phyloP scores from a whole-genome alignment of 64 coral and sea anemone genomes.

The Pachyseris speciosa region DNA sequence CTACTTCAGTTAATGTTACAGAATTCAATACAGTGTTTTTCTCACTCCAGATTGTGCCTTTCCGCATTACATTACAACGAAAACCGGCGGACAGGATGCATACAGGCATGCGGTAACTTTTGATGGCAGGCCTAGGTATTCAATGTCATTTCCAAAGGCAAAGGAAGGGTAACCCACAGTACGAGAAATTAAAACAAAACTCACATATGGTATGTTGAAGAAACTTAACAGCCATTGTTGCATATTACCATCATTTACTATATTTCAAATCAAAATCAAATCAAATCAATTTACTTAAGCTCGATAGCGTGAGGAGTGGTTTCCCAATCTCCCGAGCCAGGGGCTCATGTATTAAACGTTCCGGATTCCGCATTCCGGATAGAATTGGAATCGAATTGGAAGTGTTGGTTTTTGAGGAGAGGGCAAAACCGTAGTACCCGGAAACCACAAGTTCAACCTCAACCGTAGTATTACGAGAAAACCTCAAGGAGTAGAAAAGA shows the following conservation, averaged over 20 bases:
- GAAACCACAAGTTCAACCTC: no score
- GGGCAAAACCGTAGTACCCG: no score
- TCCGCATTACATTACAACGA: slow-evolving; percentile 56
- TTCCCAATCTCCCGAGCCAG: no score
- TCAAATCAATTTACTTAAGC: no score
- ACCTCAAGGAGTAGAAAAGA: no score
- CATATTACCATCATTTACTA: neutral
- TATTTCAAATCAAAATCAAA: no score
- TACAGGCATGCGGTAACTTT: slow-evolving; percentile 45
- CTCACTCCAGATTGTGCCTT: slow-evolving; percentile 24
- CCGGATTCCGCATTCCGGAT: no score
- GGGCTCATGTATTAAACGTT: no score
- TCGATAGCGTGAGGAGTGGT: no score
- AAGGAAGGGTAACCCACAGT: slow-evolving; percentile 24
- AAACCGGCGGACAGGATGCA: slow-evolving; percentile 64
- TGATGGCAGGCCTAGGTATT: slow-evolving; percentile 41
- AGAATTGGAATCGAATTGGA: no score
- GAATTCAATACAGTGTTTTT: neutral
- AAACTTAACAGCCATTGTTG: neutral
- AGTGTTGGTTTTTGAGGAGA: no score
- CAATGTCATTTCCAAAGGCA: slow-evolving; percentile 54
- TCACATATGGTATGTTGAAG: slow-evolving; percentile 21
- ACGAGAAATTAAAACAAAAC: slow-evolving; percentile 19
- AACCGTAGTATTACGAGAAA: no score
- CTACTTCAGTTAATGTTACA: neutral